Evolutionary conservation across 2,113 vertebrate species (phyloP), one percentile per base, ranked within the genome.

Genomic region (Rostratula benghalensis): DNA sequence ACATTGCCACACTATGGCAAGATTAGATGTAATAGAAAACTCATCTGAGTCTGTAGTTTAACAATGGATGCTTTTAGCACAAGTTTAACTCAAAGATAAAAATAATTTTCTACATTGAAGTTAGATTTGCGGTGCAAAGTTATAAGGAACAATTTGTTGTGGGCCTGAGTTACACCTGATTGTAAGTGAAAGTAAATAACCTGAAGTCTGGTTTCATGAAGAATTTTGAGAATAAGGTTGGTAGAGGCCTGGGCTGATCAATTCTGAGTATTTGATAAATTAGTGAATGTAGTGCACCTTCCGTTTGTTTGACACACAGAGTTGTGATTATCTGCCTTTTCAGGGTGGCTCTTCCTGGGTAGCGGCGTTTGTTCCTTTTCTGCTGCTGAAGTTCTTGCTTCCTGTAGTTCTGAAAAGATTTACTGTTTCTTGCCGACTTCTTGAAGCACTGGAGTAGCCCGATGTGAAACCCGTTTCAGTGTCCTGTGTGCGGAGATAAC

Each of bases 11-110:
- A 9, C 31, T 83, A 11, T 50, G 61, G 87, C 56, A 93, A 71
- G 41, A 69, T 68, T 60, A 59, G 76, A 57, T 87, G 46, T 91
- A 81, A 59, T 77, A 85, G 88, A 86, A 94, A 88, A 51, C n/a
- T n/a, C n/a, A n/a, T n/a, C 51, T 41, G 15, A 33, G 83, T 87
- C 77, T 68, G 18, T 91, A 61, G 70, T 87, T 95, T 86, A 83
- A 77, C 3, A 51, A 10, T 81, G 80, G 75, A 63, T n/a, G 8
- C 35, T 82, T 87, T 76, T 81, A 86, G 70, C 65, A 94, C 35
- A 89, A 63, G 74, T 56, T 92, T 90, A 56, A 92, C 74, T 54
- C 17, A 78, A 79, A 90, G 95, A 65, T 59, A 87, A 73, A 64
- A 46, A 27, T 54, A 17, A 71, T 96, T 89, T 96, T 94, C 77